Percentiles rank a stretch among this genome's conserved stretches.
Conservation (phyloP, 2,888 invertebrate genomes). For the Timema cristinae region DNA sequence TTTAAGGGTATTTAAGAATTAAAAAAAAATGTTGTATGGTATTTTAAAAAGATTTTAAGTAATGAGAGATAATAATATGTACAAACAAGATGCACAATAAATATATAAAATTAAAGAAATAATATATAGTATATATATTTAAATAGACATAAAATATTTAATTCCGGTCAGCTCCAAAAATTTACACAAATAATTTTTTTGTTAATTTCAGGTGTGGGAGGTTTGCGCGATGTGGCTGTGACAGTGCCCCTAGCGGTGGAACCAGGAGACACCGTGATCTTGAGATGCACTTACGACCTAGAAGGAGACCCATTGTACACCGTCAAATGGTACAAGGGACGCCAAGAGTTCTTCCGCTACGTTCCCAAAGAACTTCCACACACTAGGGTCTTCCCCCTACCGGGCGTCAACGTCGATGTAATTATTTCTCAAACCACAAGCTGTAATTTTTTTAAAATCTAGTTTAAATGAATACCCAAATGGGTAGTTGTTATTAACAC, state of each 20-base stretch:
- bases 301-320: constrained; percentile 71
- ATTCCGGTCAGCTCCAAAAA: too few relatives aligned
- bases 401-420: constrained; percentile 69
- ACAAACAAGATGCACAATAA: too few relatives aligned
- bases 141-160: too few relatives aligned
- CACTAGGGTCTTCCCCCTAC: constrained; percentile 65
- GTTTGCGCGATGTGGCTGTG: constrained; percentile 65
- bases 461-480: neutral
- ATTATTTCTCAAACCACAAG: constrained; percentile 45
- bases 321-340: constrained; percentile 77
- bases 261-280: constrained; percentile 66
- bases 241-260: constrained; percentile 67
- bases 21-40: too few relatives aligned
- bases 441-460: neutral
- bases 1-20: too few relatives aligned
- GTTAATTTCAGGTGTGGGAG: constrained; percentile 49
- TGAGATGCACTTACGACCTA: constrained; percentile 71
- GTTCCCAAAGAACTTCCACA: constrained; percentile 75
- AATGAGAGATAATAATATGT: too few relatives aligned
- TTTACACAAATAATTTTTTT: too few relatives aligned
- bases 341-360: constrained; percentile 73
- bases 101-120: too few relatives aligned
- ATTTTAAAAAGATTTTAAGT: too few relatives aligned
- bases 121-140: too few relatives aligned
- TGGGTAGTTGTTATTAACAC: neutral